Base-by-base conservation (phyloP, 2,797 vertebrate species). In the Tenualosa ilisha region DNA sequence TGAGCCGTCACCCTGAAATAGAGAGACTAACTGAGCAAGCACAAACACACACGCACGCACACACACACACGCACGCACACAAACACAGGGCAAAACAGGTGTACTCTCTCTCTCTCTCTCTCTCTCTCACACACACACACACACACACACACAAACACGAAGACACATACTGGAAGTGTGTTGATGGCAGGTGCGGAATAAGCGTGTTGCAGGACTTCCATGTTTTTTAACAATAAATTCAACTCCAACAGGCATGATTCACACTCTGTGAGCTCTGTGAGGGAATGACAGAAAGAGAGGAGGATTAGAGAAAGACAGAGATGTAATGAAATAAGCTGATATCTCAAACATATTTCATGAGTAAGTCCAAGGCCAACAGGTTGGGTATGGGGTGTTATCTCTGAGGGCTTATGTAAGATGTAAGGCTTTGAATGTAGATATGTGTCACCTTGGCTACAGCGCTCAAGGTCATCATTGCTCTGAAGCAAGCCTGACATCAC, bases 201-300 rank as follows among this genome's bases (percentile, higher is more conserved):
- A 0, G 97, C 97, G 88, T 97, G 96, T 86, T 99, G 98, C 86
- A 99, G 93, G 89, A 98, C 96, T 83, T 99, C 97, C 98, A 99
- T 99, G 86, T 95, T 98, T 91, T 97, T 97, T 63, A 99, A 94
- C 86, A 99, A 95, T 89, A 99, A 95, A 90, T 96, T 98, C 91
- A 99, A 97, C 87, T 99, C 98, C 61, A 97, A 91, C 91, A 99
- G 94, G 86, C 96, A 97, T 0, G 95, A 92, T 50, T 98, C 97
- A 91, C 98, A 99, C 89, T 96, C 96, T 15, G 96, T 96, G 88
- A 99, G 93, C 85, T 99, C 98, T 99, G 91, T 82, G 85, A 65
- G 86, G 91, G 87, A 53, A 3, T n/a, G 43, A 20, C 1, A 40
- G n/a, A 46, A 40, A 65, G 2, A 83, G 54, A 24, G 84, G 53